Base-by-base conservation (phyloP, 1,140 invertebrate genomes). In the Venustaconcha ellipsiformis region DNA sequence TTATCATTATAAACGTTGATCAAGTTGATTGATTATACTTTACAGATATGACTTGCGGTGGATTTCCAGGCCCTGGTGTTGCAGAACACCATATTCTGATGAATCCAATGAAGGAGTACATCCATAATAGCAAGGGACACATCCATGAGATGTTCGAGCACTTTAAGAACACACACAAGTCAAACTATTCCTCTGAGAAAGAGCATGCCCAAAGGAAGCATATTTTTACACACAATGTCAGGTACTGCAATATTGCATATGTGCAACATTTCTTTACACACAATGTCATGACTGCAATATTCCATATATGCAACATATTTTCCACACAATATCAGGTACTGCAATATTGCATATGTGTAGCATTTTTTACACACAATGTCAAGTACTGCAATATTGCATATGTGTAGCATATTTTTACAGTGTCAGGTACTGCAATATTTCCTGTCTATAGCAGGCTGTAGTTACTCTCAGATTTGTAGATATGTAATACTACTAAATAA, bases 81-180 rank as follows among this genome's bases (percentile, higher is more conserved):
- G 76, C 76, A 0, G 82, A 83, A 71, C 80, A 78, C 13, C 79
- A 76, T 17, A 60, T 88, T 6, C 71, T 84, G 37, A 84, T 86
- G 87, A 98, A 99, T 91, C 97, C 97, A 8, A 97, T 99, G 94
- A 93, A 92, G 65, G 97, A 99, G 91, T 98, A 96, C 83, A 92
- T 98, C 58, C 92, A 94, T 83, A 91, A 92, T 80, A 88, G 92
- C 57, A 93, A 95, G 62, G 83, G 89, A 1, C 96, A 98, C 88
- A 91, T 97, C 2, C 91, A 95, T 59, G 89, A 92, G 66, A 93
- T 94, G 84, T 99, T 98, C 89, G 89, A 94, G 56, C 89, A 92
- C 60, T 99, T 97, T 86, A 94, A 94, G 82, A 91, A 83, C 0
- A 93, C 92, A 66, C 96, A 99, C 85, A 91, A 92, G 8, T 95